Evolutionary conservation across 2,113 vertebrate species (phyloP).

Genomic region (Aplodontia rufa): DNA sequence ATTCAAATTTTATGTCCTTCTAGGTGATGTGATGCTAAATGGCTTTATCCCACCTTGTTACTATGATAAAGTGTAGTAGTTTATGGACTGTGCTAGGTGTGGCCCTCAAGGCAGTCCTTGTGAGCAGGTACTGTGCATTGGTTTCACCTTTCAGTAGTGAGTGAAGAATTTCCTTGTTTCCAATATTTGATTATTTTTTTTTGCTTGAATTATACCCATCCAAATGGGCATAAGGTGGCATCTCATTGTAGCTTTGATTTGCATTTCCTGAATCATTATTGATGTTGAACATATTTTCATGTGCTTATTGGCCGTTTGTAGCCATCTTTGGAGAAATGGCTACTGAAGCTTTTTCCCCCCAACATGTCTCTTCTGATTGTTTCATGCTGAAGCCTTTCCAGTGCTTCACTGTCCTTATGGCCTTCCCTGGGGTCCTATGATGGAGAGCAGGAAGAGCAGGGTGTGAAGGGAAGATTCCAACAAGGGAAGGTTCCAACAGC

Average conservation of each 20-base stretch:
- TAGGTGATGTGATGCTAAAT: background rate
- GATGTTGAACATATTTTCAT: background rate
- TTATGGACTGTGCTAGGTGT: background rate
- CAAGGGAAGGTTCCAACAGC: background rate
- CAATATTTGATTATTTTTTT: background rate
- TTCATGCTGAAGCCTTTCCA: background rate
- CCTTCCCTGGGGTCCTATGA: background rate
- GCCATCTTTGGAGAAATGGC: background rate
- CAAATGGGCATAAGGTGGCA: background rate
- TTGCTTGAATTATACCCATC: background rate
- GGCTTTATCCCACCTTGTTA: background rate
- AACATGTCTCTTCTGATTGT: background rate
- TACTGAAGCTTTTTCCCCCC: background rate
- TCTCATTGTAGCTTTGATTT: background rate
- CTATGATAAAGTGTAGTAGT: background rate
- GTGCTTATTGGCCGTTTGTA: background rate
- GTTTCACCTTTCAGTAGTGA: fast-evolving
- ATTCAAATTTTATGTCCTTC: background rate
- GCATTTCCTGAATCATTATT: background rate
- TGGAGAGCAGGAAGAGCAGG: fast-evolving
- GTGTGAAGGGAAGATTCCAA: fast-evolving
- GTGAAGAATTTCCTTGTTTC: no score
- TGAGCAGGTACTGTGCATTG: background rate
- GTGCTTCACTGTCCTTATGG: background rate
- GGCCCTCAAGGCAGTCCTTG: fast-evolving